phyloP scores from a whole-genome alignment of 2,113 vertebrate species.

The Polypterus senegalus region DNA sequence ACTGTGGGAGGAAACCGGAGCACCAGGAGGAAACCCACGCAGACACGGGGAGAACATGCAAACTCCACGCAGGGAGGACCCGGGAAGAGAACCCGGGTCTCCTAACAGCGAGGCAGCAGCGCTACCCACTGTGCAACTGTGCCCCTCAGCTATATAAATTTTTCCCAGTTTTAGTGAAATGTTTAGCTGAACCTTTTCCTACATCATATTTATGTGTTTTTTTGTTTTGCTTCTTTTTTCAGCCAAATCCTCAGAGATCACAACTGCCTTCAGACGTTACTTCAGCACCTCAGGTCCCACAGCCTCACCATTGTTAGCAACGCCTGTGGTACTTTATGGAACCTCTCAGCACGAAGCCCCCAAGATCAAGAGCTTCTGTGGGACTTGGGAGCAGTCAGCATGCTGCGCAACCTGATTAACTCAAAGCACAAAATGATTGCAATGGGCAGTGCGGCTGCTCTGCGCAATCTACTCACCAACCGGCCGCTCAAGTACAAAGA shows the following conservation, averaged over 20 bases:
- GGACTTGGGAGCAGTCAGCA: constrained; percentile 90
- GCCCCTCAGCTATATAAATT: too few species aligned
- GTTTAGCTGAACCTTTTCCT: too few species aligned
- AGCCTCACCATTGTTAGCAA: constrained; percentile 97
- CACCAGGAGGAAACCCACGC: too few species aligned
- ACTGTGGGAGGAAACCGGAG: too few species aligned
- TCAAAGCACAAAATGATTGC: constrained; percentile 99
- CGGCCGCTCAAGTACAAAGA: constrained; percentile 84
- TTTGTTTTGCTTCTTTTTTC: constrained; percentile 14
- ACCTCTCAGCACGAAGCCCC: constrained; percentile 79
- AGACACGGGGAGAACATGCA: too few species aligned
- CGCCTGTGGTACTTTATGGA: constrained; percentile 95
- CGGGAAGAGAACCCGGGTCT: too few species aligned
- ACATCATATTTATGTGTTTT: not conserved
- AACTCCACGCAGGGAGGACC: too few species aligned
- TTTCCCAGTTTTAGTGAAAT: too few species aligned
- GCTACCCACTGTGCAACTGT: too few species aligned
- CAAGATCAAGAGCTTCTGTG: constrained; percentile 92
- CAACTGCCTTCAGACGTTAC: constrained; percentile 87
- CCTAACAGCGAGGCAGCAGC: too few species aligned
- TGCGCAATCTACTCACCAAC: constrained; percentile 87
- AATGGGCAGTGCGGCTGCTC: constrained; percentile 89
- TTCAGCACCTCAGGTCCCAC: constrained; percentile 92
- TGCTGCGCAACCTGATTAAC: constrained; percentile 94
- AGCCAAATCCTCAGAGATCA: constrained; percentile 90